Conservation (phyloP, 2,888 invertebrate genomes). For the Dinocampus coccinellae region DNA sequence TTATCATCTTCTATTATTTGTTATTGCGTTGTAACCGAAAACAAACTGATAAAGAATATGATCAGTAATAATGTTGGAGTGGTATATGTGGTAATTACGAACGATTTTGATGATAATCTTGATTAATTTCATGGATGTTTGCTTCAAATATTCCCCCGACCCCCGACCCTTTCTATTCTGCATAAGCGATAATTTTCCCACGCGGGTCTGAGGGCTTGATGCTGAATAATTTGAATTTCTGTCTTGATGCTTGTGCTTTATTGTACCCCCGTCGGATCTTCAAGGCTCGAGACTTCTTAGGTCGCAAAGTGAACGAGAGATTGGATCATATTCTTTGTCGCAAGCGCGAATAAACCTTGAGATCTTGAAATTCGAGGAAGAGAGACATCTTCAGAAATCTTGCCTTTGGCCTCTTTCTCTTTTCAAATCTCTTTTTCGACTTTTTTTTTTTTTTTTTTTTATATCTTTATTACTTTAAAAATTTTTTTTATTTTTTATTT, state of each 20-base stretch:
- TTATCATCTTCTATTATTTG: slow-evolving; percentile 39
- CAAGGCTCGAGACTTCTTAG: slow-evolving; percentile 61
- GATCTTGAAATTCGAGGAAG: slow-evolving; percentile 66
- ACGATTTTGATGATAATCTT: slow-evolving; percentile 52
- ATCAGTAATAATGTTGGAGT: slow-evolving; percentile 61
- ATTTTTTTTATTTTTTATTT: slow-evolving; percentile 56
- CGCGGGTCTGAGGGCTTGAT: slow-evolving; percentile 50
- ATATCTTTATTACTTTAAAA: background rate
- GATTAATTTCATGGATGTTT: slow-evolving; percentile 41
- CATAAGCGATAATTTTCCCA: slow-evolving; percentile 32
- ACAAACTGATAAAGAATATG: slow-evolving; percentile 68
- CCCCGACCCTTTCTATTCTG: slow-evolving; percentile 57
- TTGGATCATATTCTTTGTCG: slow-evolving; percentile 70
- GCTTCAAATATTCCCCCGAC: slow-evolving; percentile 38
- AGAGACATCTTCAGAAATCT: slow-evolving; percentile 62
- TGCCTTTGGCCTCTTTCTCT: slow-evolving; percentile 45
- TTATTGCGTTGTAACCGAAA: slow-evolving; percentile 31
- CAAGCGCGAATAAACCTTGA: slow-evolving; percentile 65
- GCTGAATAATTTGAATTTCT: slow-evolving; percentile 30
- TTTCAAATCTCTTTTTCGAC: slow-evolving; percentile 23
- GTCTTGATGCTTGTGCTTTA: slow-evolving; percentile 51
- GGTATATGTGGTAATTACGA: slow-evolving; percentile 49
- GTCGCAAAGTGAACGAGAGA: slow-evolving; percentile 62
- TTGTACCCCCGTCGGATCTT: slow-evolving; percentile 56
- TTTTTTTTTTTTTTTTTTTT: slow-evolving; percentile 15